Base-by-base conservation (phyloP, 2,113 vertebrate species). In the Panthera tigris region DNA sequence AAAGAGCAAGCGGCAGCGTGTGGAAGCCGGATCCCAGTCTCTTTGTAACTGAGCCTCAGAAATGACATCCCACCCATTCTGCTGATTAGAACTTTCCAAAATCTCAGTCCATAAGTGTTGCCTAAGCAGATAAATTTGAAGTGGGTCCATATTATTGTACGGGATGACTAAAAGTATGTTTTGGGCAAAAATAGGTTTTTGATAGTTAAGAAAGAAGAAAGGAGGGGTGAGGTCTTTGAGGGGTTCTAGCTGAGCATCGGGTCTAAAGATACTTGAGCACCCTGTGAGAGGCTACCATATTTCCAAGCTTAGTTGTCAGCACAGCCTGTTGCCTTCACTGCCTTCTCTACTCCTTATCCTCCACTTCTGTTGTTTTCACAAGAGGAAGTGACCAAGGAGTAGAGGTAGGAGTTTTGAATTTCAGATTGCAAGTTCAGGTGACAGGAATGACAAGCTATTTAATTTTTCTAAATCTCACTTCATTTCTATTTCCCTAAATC, bases 251-350 rank as follows among this genome's bases (percentile, higher is more conserved):
- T 15, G 25, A 55, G 23, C 3, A 1, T 74, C 3, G 14, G 61
- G 11, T 33, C 36, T 79, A 23, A 23, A 0, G 5, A 33, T 50
- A 23, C 69, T 14, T 50, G 0, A 71, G 29, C 18, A 9, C 1
- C 23, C 33, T 0, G 7, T 7, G 33, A 5, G 15, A 25, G 25
- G 68, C 27, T 21, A 0, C 21, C 0, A 1, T 5, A 13, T 12
- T 50, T 39, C 15, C 41, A 3, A 23, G 1, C 15, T 31, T 0
- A 1, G 48, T 33, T 0, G 27, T 57, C 19, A 8, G 19, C 55
- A 0, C n/a, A 4, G 7, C 31, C n/a, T 50, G 3, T 5, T 3
- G 6, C 3, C 0, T 1, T 9, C 19, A 5, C 18, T 0, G 0
- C 1, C 13, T 8, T 9, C 18, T 11, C 50, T 0, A 0, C 63